Evolutionary conservation across 2,888 invertebrate species (phyloP).

Genomic region (Cyrtodaria siliqua): DNA sequence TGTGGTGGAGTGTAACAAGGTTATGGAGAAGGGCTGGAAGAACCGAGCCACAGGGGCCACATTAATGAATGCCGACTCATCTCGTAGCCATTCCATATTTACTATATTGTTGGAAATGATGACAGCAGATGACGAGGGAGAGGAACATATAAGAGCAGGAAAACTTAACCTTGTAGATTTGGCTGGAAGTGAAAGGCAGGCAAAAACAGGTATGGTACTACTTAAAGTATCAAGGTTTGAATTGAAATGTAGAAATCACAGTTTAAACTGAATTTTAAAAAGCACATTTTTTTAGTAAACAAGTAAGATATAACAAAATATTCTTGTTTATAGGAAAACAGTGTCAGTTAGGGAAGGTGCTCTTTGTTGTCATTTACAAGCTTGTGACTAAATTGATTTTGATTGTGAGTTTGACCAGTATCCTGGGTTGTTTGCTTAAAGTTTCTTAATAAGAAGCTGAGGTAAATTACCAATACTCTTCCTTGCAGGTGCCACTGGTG

Average conservation of each 20-base stretch:
- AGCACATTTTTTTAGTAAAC: no score
- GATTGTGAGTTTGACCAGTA: no score
- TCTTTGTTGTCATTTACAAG: no score
- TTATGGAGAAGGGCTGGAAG: conserved; percentile 92
- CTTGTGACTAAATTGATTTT: no score
- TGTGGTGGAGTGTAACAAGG: conserved; percentile 91
- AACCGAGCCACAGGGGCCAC: conserved; percentile 94
- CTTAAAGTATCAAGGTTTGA: no score
- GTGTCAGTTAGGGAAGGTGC: no score
- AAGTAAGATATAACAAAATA: no score
- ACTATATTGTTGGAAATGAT: conserved; percentile 94
- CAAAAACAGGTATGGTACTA: conserved; percentile 89
- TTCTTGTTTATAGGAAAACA: no score
- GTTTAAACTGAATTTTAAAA: no score
- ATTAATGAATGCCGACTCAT: conserved; percentile 94
- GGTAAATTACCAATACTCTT: background rate
- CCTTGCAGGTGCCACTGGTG: conserved; percentile 91
- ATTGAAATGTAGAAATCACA: no score
- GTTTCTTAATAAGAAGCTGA: no score
- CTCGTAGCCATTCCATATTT: conserved; percentile 95
- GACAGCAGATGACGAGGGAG: conserved; percentile 87
- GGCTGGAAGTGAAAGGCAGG: conserved; percentile 95
- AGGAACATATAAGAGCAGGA: conserved; percentile 89
- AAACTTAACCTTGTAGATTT: conserved; percentile 95
- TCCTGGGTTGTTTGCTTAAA: no score